Evolutionary conservation across 2,888 invertebrate species (phyloP).

Genomic region (Pteria penguin): DNA sequence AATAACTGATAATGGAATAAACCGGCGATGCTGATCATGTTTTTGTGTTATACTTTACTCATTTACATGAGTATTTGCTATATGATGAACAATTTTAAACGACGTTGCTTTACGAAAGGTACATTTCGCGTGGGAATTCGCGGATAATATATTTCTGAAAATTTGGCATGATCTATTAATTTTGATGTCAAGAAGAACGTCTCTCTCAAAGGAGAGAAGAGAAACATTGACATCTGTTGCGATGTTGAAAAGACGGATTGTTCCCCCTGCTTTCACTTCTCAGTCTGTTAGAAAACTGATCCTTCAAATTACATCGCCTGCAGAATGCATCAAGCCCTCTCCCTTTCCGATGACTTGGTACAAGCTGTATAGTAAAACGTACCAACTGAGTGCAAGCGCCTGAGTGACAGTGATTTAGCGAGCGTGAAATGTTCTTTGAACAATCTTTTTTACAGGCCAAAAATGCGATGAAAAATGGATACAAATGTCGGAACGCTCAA

Average conservation of each 20-base stretch:
- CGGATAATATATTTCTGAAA: too few species aligned
- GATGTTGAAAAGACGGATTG: neutral
- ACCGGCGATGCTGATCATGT: too few species aligned
- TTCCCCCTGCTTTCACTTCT: neutral
- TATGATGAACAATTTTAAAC: too few species aligned
- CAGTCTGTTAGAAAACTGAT: neutral
- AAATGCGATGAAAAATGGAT: slow-evolving; percentile 38
- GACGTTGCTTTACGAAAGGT: too few species aligned
- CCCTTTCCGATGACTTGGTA: neutral
- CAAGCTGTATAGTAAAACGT: neutral
- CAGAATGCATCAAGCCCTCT: neutral
- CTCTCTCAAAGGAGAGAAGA: neutral
- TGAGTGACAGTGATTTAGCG: slow-evolving; percentile 31
- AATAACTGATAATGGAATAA: too few species aligned
- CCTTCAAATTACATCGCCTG: neutral
- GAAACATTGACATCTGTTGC: neutral
- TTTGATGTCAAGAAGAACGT: too few species aligned
- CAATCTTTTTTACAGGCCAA: slow-evolving; percentile 22
- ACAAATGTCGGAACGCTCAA: slow-evolving; percentile 26
- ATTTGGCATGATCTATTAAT: too few species aligned
- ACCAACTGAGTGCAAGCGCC: slow-evolving; percentile 8
- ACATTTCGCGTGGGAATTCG: too few species aligned
- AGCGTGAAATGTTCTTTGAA: slow-evolving; percentile 24
- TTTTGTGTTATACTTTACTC: too few species aligned
- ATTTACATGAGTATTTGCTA: too few species aligned